Evolutionary conservation across 2,888 invertebrate genomes (phyloP), one percentile per base, ranked within the genome.

Genomic region (Bombylius major): DNA sequence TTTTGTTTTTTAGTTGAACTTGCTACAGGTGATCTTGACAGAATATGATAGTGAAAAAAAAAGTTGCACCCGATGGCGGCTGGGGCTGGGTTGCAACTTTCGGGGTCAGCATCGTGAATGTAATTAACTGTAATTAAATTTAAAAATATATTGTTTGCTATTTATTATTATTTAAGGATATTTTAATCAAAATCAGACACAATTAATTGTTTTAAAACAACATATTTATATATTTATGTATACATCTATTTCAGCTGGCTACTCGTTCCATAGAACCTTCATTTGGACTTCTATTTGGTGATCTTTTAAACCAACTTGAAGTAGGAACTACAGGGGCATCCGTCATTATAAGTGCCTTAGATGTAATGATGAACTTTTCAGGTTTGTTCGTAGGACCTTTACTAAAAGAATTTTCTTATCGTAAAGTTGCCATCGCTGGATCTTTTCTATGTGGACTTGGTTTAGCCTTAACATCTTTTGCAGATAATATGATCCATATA

Each of bases 41-140:
- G 23, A 23, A 23, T 23, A 23, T 23, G 23, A 23, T 23, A 23
- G 23, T 23, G 3, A 23, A 23, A 23, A 23, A 23, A 23, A 23
- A 23, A 23, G 82, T 86, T 62, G 86, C 89, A 44, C 90, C 90
- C 49, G 90, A 91, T 70, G 90, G 90, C 53, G 90, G 90, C 54
- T 91, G 89, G 88, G 91, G 90, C 55, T 91, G 90, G 89, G 81
- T 89, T 77, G 88, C 89, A 60, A 87, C 89, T 62, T 75, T 89
- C 60, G 89, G 89, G 64, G 87, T 89, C 68, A 86, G 87, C 70
- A 76, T 89, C 70, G 86, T 89, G 65, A 89, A 88, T 77, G 89
- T 90, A 75, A 87, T 87, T 84, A 62, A 36, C 8, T 36, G 34
- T 36, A 36, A 36, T 36, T 36, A 7, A 7, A 36, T 36, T 36